Conservation (phyloP, 2,113 vertebrate genomes). For the Ophthalmotilapia sp. region DNA sequence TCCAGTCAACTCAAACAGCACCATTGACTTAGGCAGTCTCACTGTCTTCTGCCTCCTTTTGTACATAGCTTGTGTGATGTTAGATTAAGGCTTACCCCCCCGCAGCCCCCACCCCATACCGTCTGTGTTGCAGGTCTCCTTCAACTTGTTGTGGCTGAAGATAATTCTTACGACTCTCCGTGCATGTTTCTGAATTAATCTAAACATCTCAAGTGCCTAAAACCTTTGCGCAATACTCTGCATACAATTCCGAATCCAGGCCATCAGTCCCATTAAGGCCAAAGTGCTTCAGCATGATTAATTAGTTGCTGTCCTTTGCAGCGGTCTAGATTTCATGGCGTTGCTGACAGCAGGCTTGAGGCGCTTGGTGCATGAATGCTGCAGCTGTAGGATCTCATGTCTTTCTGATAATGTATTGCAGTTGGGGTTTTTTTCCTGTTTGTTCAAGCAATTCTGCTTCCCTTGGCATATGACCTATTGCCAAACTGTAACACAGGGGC, state of each 20-base stretch:
- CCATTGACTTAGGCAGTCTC: background rate
- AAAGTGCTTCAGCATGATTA: slow-evolving; percentile 7
- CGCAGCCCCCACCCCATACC: background rate
- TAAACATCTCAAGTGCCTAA: background rate
- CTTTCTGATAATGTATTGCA: slow-evolving; percentile 13
- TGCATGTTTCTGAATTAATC: background rate
- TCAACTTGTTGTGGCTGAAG: background rate
- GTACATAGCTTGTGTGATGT: background rate
- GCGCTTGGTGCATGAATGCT: background rate
- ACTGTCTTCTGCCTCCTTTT: background rate
- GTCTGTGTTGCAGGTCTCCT: background rate
- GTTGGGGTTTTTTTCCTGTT: background rate
- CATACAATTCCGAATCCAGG: background rate
- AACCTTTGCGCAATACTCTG: background rate
- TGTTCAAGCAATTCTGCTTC: background rate
- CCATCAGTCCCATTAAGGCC: background rate
- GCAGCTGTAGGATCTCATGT: background rate
- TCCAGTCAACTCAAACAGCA: background rate
- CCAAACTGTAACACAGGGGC: background rate
- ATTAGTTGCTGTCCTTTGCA: background rate
- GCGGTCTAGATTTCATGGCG: slow-evolving; percentile 5
- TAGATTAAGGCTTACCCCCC: background rate
- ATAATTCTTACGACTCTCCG: background rate
- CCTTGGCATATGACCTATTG: background rate
- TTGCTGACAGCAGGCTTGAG: slow-evolving; percentile 35